A percentile compares a stretch with the other conserved stretches of the same genome.
Conservation (phyloP, 2,113 vertebrate species). For the Spea multiplicata region DNA sequence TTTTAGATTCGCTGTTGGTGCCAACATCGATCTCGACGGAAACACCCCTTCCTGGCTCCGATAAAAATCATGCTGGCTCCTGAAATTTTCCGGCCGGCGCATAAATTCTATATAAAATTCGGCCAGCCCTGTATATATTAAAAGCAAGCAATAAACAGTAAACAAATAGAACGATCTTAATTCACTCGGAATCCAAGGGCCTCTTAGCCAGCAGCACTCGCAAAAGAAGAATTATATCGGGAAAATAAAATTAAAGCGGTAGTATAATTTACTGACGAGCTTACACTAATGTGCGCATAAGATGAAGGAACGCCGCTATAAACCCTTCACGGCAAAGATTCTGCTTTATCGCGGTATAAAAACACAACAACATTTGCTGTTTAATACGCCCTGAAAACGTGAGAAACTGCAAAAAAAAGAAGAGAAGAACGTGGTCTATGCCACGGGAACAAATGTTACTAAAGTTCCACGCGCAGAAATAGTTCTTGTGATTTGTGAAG, state of each 20-base stretch:
- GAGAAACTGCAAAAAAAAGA: constrained; percentile 54
- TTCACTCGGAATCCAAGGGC: not conserved
- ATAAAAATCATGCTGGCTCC: no score
- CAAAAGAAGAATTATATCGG: constrained; percentile 51
- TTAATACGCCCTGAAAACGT: constrained; percentile 52
- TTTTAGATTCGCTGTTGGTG: no score
- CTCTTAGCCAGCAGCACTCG: constrained; percentile 16
- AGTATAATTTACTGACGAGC: constrained; percentile 51
- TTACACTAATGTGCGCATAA: constrained; percentile 59
- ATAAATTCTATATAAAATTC: no score
- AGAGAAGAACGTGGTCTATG: not conserved
- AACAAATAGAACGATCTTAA: not conserved
- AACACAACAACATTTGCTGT: constrained; percentile 51
- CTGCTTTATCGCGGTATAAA: constrained; percentile 58
- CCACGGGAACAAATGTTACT: not conserved
- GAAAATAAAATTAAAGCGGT: constrained; percentile 54
- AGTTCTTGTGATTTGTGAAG: no score
- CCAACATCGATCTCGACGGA: no score
- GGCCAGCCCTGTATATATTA: not conserved
- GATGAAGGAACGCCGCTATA: constrained; percentile 53
- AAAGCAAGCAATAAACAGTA: constrained; percentile 16
- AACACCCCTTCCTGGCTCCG: no score
- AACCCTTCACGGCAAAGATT: constrained; percentile 56
- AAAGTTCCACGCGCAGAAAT: no score
- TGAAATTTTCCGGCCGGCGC: no score